Base-by-base conservation (phyloP, 2,113 vertebrate species). In the Gorsachius goisagi region DNA sequence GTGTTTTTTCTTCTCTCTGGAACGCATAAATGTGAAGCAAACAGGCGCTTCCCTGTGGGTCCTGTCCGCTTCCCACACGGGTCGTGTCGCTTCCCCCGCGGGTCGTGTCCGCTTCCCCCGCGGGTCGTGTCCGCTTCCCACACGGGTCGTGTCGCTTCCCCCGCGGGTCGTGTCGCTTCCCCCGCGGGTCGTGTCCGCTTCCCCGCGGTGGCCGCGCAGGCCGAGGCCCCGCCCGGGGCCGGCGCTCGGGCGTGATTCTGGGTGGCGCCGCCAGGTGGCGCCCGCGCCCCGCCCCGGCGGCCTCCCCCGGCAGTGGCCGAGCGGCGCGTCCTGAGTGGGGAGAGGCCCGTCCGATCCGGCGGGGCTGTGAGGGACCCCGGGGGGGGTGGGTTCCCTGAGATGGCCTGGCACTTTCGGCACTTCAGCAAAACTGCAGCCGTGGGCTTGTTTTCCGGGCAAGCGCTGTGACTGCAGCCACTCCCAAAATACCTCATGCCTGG, bases 351-450 rank as follows among this genome's bases (percentile, higher is more conserved):
- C 41, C 44, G 44, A 6, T 5, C 5, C 2, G 52, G 3, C 1
- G 0, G 39, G 6, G 2, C 2, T 11, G 11, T 0, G 0, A 8
- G 32, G 14, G 7, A 1, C 12, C 4, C 0, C 15, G n/a, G n/a
- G n/a, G 3, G 60, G 55, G 12, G 0, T 6, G 56, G 8, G 0
- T 0, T 2, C 0, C 0, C 0, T 3, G 39, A 16, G 20, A 0
- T 1, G 63, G 27, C 23, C 67, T 18, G 17, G 17, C 23, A 0
- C 59, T 4, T 6, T 17, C 3, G 17, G 45, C 5, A 2, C 33
- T 23, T 1, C 5, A 3, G 69, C 60, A 30, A 0, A 32, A 5
- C 20, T 5, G 56, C 41, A 41, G 41, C 78, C 15, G 8, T 4
- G 32, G 33, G 4, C 1, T 33, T n/a, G 62, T 41, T 27, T 62